Conservation (phyloP, 37 sponge, comb jelly and placozoan species). For the Aplysina aerophoba region DNA sequence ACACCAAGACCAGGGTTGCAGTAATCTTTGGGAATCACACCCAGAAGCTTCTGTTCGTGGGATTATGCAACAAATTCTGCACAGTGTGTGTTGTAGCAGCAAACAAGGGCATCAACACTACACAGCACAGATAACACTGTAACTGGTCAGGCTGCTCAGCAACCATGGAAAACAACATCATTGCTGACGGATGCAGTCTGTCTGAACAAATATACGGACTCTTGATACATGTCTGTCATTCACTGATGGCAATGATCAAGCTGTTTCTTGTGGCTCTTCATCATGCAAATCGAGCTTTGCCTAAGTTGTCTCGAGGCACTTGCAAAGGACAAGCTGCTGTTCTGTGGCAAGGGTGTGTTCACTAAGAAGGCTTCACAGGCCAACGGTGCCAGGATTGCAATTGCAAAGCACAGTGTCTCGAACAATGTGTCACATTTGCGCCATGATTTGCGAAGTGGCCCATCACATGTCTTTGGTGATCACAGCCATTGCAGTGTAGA, state of each 20-base stretch:
- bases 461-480: slow-evolving; percentile 60
- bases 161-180: slow-evolving; percentile 46
- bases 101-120: background rate
- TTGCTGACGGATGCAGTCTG: slow-evolving; percentile 40
- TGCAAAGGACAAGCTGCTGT: slow-evolving; percentile 21
- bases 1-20: slow-evolving; percentile 55
- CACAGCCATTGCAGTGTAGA: slow-evolving; percentile 40
- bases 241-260: slow-evolving; percentile 25
- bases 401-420: background rate
- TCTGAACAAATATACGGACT: slow-evolving; percentile 48
- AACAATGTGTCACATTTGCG: slow-evolving; percentile 7
- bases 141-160: slow-evolving; percentile 23
- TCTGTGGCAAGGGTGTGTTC: slow-evolving; percentile 42
- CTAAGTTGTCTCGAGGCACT: slow-evolving; percentile 38
- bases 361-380: slow-evolving; percentile 42
- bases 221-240: slow-evolving; percentile 39
- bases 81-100: slow-evolving; percentile 26
- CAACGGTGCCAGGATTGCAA: slow-evolving; percentile 6
- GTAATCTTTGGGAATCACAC: slow-evolving; percentile 53
- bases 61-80: slow-evolving; percentile 63
- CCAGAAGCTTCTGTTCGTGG: slow-evolving; percentile 41
- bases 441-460: slow-evolving; percentile 46
- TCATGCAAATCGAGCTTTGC: slow-evolving; percentile 53
- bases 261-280: slow-evolving; percentile 44
- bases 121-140: background rate